Conservation (phyloP, 2,797 vertebrate genomes). For the Darevskia mixta region DNA sequence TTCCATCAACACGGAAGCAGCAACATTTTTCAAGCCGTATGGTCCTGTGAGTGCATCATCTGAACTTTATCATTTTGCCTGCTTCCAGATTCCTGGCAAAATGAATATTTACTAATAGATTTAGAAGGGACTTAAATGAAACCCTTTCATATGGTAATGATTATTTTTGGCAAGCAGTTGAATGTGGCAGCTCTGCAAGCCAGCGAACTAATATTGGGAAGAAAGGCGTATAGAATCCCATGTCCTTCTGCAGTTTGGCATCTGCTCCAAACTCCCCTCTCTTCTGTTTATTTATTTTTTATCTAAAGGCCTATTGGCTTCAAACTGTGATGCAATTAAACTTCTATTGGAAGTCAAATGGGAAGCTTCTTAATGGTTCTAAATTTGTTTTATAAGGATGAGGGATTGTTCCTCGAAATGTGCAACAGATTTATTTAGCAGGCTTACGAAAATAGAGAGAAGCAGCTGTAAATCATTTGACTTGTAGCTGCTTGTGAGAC, state of each 20-base stretch:
- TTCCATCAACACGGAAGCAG: slow-evolving; percentile 38
- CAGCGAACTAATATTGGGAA: neutral
- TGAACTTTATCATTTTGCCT: neutral
- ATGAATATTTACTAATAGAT: slow-evolving; percentile 8
- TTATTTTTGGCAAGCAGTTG: slow-evolving; percentile 9
- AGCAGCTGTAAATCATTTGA: slow-evolving; percentile 67
- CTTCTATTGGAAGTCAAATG: slow-evolving; percentile 65
- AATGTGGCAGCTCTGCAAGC: slow-evolving; percentile 33
- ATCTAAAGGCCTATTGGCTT: slow-evolving; percentile 69
- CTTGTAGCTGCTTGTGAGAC: slow-evolving; percentile 38
- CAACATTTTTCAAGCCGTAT: slow-evolving; percentile 19
- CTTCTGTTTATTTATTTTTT: slow-evolving; percentile 64
- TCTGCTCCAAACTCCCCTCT: slow-evolving; percentile 41
- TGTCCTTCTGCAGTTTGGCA: slow-evolving; percentile 32
- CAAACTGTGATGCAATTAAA: slow-evolving; percentile 71
- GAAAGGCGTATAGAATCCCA: slow-evolving; percentile 30
- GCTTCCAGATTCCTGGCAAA: neutral
- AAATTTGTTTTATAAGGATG: slow-evolving; percentile 57
- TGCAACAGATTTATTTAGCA: slow-evolving; percentile 63
- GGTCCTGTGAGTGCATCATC: neutral
- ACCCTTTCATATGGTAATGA: neutral
- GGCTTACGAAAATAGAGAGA: slow-evolving; percentile 61
- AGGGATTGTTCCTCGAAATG: slow-evolving; percentile 41
- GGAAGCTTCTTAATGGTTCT: slow-evolving; percentile 65
- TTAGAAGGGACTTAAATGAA: neutral